Evolutionary conservation across 1,140 invertebrate species (phyloP).

Genomic region (Drosophila arizonae): DNA sequence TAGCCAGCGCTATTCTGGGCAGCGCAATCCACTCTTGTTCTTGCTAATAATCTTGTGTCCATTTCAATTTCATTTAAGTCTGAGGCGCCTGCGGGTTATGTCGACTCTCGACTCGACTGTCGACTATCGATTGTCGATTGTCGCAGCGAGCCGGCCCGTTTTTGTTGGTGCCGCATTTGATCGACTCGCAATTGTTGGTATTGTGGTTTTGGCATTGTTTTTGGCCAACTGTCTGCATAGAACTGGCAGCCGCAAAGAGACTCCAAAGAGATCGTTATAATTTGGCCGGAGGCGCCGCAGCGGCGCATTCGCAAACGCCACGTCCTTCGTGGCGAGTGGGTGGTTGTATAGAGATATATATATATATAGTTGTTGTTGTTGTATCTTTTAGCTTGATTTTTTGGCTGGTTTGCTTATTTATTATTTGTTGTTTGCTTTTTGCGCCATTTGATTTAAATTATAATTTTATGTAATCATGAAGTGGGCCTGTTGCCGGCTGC

Average conservation of each 20-base stretch:
- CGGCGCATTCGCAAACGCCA: slow-evolving; percentile 72
- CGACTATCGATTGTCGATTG: slow-evolving; percentile 48
- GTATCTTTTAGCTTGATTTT: slow-evolving; percentile 28
- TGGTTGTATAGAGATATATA: slow-evolving; percentile 37
- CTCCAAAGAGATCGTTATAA: slow-evolving; percentile 75
- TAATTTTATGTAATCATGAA: slow-evolving; percentile 77
- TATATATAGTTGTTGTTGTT: slow-evolving; percentile 6
- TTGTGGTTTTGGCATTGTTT: slow-evolving; percentile 56
- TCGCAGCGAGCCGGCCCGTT: slow-evolving; percentile 20
- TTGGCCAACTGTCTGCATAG: slow-evolving; percentile 46
- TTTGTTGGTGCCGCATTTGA: slow-evolving; percentile 31
- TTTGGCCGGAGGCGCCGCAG: slow-evolving; percentile 70
- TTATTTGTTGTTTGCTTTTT: slow-evolving; percentile 51
- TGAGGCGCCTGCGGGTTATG: slow-evolving; percentile 65
- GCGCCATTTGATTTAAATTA: slow-evolving; percentile 78
- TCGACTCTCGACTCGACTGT: slow-evolving; percentile 59
- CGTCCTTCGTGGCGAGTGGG: slow-evolving; percentile 74
- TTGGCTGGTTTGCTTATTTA: slow-evolving; percentile 44
- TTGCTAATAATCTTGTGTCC: slow-evolving; percentile 69
- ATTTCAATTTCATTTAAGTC: slow-evolving; percentile 76
- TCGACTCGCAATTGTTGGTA: slow-evolving; percentile 30
- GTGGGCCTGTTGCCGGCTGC: slow-evolving; percentile 32
- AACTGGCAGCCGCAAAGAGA: slow-evolving; percentile 30
- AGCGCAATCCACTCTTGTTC: slow-evolving; percentile 16
- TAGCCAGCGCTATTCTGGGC: neutral